Evolutionary conservation across 2,888 invertebrate species (phyloP), one percentile per base, ranked within the genome.

Genomic region (Drosophila mayaguana): DNA sequence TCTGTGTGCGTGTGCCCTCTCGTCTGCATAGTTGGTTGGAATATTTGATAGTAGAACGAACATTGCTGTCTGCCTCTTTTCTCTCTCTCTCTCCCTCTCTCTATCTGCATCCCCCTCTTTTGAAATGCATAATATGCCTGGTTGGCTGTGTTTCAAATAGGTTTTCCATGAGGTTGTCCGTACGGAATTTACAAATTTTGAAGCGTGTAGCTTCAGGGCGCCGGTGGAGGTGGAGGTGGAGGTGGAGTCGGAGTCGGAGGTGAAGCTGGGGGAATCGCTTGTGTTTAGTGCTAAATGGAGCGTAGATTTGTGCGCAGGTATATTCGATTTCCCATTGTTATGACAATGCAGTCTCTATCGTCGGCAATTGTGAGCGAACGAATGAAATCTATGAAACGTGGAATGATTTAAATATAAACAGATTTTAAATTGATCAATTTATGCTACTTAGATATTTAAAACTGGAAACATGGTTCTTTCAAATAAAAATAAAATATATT

Each of bases 231-330:
- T 16, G n/a, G 12, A 2, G 50, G 7, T 0, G n/a, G 11, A 5
- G 48, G 1, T 0, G 11, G 6, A 12, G 28, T 3, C n/a, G n/a
- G n/a, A n/a, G n/a, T n/a, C n/a, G 16, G 6, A 8, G 28, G 11
- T 4, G 9, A 9, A 18, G 11, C 0, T 16, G n/a, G 4, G 0
- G n/a, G 8, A 4, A 28, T 12, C 40, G 20, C 8, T 48, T 38
- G 54, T 63, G 46, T 48, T 63, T 54, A 34, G 50, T 63, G 63
- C 59, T 77, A 63, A 74, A 74, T 74, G 78, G 72, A 56, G 54
- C 63, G 72, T 42, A 56, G 48, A 73, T 73, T 56, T 75, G 61
- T 74, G 55, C 38, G 16, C 18, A 14, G 20, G 43, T 60, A 28
- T 28, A 60, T 61, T 59, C 54, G 16, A 54, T 72, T 63, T 55